These are phyloP conservation scores for Mirounga angustirostris DNA, from an alignment of 2,113 vertebrate species.

Conservation along the genomic window DNA sequence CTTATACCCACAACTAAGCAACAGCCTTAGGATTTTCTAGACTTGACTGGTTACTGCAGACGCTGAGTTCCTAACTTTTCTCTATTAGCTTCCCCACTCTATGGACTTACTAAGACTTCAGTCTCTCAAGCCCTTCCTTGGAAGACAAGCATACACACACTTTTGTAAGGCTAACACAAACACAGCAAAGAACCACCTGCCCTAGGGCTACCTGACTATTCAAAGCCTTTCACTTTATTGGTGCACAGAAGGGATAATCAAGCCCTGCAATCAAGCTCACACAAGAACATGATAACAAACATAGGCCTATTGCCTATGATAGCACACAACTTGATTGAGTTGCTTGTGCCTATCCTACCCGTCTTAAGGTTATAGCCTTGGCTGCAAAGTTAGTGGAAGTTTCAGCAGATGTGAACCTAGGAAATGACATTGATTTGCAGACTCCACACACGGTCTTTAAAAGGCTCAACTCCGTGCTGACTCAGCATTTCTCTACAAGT, in stretches of 20 bases:
- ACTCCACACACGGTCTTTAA: background rate
- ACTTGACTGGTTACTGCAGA: background rate
- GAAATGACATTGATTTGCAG: background rate
- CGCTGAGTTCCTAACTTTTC: background rate
- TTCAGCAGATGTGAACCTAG: background rate
- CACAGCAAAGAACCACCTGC: background rate
- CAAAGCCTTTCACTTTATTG: background rate
- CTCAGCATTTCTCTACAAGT: background rate
- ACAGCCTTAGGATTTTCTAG: background rate
- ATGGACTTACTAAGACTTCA: background rate
- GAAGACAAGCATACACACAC: background rate
- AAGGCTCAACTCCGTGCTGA: background rate
- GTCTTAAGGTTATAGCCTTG: too few species aligned
- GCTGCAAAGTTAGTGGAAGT: background rate
- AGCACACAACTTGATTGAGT: background rate
- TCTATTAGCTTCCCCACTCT: background rate
- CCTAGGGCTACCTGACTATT: background rate
- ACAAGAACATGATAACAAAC: background rate
- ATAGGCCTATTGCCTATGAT: too few species aligned
- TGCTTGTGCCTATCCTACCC: too few species aligned
- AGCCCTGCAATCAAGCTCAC: background rate
- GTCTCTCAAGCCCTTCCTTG: background rate
- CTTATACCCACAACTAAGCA: background rate
- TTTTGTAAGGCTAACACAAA: background rate
- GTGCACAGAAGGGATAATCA: background rate